These are phyloP conservation scores for Brienomyrus longianalis DNA, from an alignment of 2,113 vertebrate genomes.

Conservation along the genomic window DNA sequence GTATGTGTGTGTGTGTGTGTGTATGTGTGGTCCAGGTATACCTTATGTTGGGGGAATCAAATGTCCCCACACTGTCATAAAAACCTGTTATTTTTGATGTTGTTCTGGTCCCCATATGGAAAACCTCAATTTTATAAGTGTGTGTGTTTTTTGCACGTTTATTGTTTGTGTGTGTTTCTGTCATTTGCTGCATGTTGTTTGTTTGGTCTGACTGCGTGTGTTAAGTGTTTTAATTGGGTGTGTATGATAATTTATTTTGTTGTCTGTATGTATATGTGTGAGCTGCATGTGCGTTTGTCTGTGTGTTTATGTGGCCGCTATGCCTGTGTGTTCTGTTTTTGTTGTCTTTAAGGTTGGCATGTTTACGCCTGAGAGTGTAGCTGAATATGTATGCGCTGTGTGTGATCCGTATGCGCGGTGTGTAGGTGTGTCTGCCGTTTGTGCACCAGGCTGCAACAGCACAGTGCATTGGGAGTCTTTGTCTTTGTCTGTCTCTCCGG, in stretches of 20 bases:
- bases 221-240: not conserved
- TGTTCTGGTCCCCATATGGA: too few species aligned
- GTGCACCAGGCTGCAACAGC: not conserved
- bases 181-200: not conserved
- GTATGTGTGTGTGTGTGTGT: too few species aligned
- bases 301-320: not conserved
- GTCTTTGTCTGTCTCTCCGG: constrained; percentile 13
- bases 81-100: too few species aligned
- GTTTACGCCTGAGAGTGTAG: not conserved
- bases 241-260: not conserved
- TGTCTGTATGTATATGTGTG: not conserved
- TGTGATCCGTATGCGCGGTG: not conserved
- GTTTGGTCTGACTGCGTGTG: not conserved
- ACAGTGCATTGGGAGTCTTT: constrained; percentile 10
- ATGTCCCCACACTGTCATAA: too few species aligned
- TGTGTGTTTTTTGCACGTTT: not conserved
- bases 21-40: too few species aligned
- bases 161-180: not conserved
- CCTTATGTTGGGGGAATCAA: too few species aligned
- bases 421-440: not conserved
- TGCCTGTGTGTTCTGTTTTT: not conserved
- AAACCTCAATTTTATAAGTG: not conserved
- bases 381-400: not conserved
- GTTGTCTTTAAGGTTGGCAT: not conserved
- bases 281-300: not conserved